phyloP scores from a whole-genome alignment of 1,140 invertebrate genomes.

The Artemia franciscana region DNA sequence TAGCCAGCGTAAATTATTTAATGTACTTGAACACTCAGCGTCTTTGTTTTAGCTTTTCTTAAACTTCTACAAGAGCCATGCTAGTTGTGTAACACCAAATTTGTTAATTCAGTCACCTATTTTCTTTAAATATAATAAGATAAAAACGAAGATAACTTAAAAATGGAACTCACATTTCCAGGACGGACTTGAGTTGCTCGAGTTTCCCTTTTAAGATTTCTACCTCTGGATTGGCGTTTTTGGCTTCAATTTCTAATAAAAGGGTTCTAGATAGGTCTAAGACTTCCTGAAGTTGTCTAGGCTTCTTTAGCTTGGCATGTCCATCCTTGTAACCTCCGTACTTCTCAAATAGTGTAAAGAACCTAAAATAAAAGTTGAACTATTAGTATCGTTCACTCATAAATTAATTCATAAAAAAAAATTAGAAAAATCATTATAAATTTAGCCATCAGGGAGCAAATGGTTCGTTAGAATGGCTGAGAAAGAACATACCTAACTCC shows the following conservation, averaged over 20 bases:
- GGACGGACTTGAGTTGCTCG: conserved; percentile 87
- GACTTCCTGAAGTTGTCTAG: conserved; percentile 92
- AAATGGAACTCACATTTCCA: conserved; percentile 67
- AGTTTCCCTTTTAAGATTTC: conserved; percentile 90
- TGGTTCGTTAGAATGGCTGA: too few species aligned
- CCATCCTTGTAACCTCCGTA: conserved; percentile 86
- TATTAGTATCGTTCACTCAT: too few species aligned
- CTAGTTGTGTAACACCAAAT: too few species aligned
- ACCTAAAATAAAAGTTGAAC: conserved; percentile 40
- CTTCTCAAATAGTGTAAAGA: conserved; percentile 96
- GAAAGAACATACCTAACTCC: too few species aligned
- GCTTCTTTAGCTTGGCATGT: conserved; percentile 90
- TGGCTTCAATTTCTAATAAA: conserved; percentile 61
- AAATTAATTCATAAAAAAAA: too few species aligned
- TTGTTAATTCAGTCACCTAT: background rate
- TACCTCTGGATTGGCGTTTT: conserved; percentile 65
- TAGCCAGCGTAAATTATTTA: too few species aligned
- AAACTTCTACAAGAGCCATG: too few species aligned
- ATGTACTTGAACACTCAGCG: too few species aligned
- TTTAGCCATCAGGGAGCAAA: too few species aligned
- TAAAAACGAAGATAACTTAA: conserved; percentile 2
- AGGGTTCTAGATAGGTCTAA: conserved; percentile 76
- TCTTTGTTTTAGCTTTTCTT: too few species aligned
- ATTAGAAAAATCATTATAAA: too few species aligned
- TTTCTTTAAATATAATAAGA: background rate